Evolutionary conservation across 2,113 vertebrate genomes (phyloP), one percentile per base, ranked within the genome.

Genomic region (Tragelaphus imberbis): DNA sequence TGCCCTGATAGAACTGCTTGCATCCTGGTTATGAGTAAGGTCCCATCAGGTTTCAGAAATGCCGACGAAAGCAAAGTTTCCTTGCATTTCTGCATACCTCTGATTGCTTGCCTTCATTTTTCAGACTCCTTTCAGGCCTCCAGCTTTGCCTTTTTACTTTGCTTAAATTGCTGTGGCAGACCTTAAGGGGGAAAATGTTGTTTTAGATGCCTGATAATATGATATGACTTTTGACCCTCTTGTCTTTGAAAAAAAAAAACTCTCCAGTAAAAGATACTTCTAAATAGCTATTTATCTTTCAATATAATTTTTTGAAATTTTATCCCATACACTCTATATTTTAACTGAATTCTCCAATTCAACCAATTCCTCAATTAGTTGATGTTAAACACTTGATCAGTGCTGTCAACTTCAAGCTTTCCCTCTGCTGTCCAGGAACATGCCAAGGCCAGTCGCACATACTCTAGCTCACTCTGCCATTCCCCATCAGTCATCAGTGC

Each of bases 1-100:
- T 97, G 84, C 58, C 96, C 87, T 93, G 95, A 91, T 93, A 97
- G 97, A 84, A 81, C 90, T 71, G 80, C 94, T 89, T 59, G n/a
- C 33, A 30, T 92, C 80, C 91, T 90, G 59, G 93, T 82, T 96
- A 91, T 53, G 82, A 94, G 63, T 87, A 44, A 3, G 5, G 40
- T 97, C 98, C 97, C 98, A 88, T 89, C 86, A 96, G 91, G 80
- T 63, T 96, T 97, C 92, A 90, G 87, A 84, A 91, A 90, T 44
- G 75, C 94, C 13, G 1, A 93, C 0, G 44, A 94, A 93, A 68
- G 82, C 68, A 63, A 61, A 51, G 80, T 51, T 8, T 58, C 59
- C 91, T 33, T 75, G 81, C 94, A 27, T 88, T 17, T 81, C 95
- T 68, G 80, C 47, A 12, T 25, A 55, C 47, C 65, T 91, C 61